phyloP scores from a whole-genome alignment of 37 sponge, comb jelly and placozoan genomes.

The Chondrilla cf. caribensis region DNA sequence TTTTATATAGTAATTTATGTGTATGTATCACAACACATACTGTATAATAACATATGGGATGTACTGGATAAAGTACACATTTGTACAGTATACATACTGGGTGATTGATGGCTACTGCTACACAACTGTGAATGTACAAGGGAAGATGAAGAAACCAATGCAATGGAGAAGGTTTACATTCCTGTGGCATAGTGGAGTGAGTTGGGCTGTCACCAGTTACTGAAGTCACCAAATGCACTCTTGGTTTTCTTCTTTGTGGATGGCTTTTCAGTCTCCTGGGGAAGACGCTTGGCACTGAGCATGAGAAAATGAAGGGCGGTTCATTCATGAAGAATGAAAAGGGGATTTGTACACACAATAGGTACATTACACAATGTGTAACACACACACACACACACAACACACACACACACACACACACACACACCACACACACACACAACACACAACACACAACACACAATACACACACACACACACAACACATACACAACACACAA shows the following conservation, averaged over 20 bases:
- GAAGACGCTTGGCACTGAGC: background rate
- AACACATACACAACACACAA: background rate
- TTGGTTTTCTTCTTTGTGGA: conserved; percentile 5
- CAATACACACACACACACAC: background rate
- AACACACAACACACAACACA: background rate
- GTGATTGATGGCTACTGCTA: no score
- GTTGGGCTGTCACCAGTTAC: conserved; percentile 40
- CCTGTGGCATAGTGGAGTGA: no score
- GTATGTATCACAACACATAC: no score
- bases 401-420: conserved; percentile 4
- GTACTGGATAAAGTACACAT: no score
- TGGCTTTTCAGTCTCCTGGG: background rate
- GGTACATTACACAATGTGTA: background rate
- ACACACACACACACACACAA: conserved; percentile 1
- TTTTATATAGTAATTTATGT: no score
- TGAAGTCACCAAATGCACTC: conserved; percentile 45
- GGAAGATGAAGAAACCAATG: no score
- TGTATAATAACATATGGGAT: no score
- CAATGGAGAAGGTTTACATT: no score
- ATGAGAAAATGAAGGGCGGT: background rate
- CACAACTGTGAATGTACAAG: no score
- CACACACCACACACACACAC: background rate
- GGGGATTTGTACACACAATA: background rate
- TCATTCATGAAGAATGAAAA: no score
- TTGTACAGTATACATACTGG: no score